Percentiles rank a stretch among this genome's conserved stretches.
Conservation (phyloP, 2,797 vertebrate genomes). For the Chelidonichthys spinosus region DNA sequence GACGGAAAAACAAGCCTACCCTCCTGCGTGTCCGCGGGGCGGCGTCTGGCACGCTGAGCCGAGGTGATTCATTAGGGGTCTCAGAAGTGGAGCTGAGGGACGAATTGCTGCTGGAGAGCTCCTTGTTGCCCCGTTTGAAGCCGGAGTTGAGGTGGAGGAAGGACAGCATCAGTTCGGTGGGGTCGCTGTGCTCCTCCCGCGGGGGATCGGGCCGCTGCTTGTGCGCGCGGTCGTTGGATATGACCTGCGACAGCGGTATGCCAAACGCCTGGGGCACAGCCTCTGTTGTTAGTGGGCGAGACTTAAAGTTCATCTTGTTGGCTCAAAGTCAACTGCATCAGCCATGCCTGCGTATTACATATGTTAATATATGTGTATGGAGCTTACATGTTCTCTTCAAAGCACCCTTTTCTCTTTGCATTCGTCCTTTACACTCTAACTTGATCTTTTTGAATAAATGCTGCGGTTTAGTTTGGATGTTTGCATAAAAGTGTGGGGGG, state of each 20-base stretch:
- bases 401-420: background rate
- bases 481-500: background rate
- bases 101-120: conserved; percentile 98
- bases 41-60: conserved; percentile 87
- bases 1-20: conserved; percentile 80
- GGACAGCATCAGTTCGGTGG: conserved; percentile 90
- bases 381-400: background rate
- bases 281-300: conserved; percentile 80
- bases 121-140: conserved; percentile 89
- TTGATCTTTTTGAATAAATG: conserved; percentile 39
- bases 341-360: background rate
- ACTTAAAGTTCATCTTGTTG: conserved; percentile 50
- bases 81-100: conserved; percentile 98
- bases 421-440: conserved; percentile 1
- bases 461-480: background rate
- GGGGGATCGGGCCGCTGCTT: conserved; percentile 92
- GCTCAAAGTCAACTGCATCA: conserved; percentile 38
- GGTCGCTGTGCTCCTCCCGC: conserved; percentile 89
- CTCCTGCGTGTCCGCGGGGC: conserved; percentile 89
- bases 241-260: conserved; percentile 95
- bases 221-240: conserved; percentile 93
- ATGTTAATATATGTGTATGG: conserved; percentile 16
- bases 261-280: conserved; percentile 92
- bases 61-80: conserved; percentile 90
- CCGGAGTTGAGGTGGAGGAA: conserved; percentile 90